Evolutionary conservation across 2,888 invertebrate genomes (phyloP), one percentile per base, ranked within the genome.

Genomic region (Xanthia togata): DNA sequence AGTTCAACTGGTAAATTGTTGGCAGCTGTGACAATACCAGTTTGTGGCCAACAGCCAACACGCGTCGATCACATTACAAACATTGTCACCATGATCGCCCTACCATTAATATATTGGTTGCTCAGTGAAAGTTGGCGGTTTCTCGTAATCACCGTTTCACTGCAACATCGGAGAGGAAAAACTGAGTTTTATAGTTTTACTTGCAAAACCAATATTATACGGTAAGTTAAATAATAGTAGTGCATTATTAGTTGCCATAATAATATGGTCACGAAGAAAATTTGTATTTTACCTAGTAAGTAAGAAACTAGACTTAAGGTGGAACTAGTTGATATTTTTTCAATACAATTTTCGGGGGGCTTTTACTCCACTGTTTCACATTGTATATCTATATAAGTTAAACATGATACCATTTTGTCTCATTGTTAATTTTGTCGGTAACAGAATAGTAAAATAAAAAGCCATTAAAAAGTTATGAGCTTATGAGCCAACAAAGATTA

Each of bases 121-220:
- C 38, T 59, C 20, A 85, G 89, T 85, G 90, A 90, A 89, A 90
- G 90, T 80, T 47, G 47, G 82, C 70, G 83, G 84, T 84, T 86
- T 79, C 79, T 68, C 73, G 78, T 86, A 86, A 88, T 84, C 78
- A 81, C 79, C 74, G 80, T 85, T 83, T 88, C 87, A 85, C 90
- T 88, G 70, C 88, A 87, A 62, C 81, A 73, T 78, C 70, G 60
- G 78, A 86, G 83, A 81, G 86, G 87, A 87, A 89, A 87, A 89
- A 87, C 78, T 67, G 64, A 76, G 63, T 81, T 81, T 76, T 82
- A 76, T 77, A 68, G 78, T 76, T 81, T 81, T 81, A 82, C 64
- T 70, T 60, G 70, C 70, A 84, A 87, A 71, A 77, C 73, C 73
- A 84, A 86, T 81, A 84, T 87, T 86, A 83, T 70, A 85, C 35